Percentiles rank a stretch among this genome's conserved stretches.
Evolutionary conservation across 2,888 invertebrate genomes (phyloP).

Genomic region (Dicycla oo): DNA sequence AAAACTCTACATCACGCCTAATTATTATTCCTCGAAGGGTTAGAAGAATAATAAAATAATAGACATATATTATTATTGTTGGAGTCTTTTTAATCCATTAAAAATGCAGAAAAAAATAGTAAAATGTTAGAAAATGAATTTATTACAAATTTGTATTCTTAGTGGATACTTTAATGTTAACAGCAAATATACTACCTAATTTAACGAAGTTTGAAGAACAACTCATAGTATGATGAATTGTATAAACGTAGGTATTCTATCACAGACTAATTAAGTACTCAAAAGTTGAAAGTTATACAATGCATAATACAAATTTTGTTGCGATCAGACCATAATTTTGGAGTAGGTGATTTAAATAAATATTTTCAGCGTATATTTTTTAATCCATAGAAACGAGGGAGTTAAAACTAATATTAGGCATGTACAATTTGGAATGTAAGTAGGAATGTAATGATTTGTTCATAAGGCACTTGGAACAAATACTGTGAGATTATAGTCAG

Average conservation of each 20-base stretch:
- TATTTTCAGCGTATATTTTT: slow-evolving; percentile 12
- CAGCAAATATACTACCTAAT: slow-evolving; percentile 21
- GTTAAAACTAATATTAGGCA: slow-evolving; percentile 31
- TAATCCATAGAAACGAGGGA: slow-evolving; percentile 16
- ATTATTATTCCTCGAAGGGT: slow-evolving; percentile 3
- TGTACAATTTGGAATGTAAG: slow-evolving; percentile 79
- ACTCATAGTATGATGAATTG: slow-evolving; percentile 49
- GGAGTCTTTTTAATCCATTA: slow-evolving; percentile 85
- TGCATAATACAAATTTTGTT: slow-evolving; percentile 23
- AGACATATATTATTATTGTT: slow-evolving; percentile 68
- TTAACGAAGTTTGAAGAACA: slow-evolving; percentile 64
- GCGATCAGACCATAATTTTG: slow-evolving; percentile 38
- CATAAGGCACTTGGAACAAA: slow-evolving; percentile 90
- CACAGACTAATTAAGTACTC: slow-evolving; percentile 86
- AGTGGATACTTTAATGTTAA: slow-evolving; percentile 50
- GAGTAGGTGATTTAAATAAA: slow-evolving; percentile 17
- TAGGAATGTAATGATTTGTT: slow-evolving; percentile 88
- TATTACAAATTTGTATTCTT: slow-evolving; percentile 90
- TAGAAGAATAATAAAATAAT: slow-evolving; percentile 38
- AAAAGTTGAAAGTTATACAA: slow-evolving; percentile 62
- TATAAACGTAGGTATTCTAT: slow-evolving; percentile 77
- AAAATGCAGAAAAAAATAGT: slow-evolving; percentile 88
- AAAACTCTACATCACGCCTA: not conserved
- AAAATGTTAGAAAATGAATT: slow-evolving; percentile 88
- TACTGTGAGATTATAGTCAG: slow-evolving; percentile 81